Evolutionary conservation across 2,113 vertebrate genomes (phyloP), one percentile per base, ranked within the genome.

Genomic region (Oryzias woworae): DNA sequence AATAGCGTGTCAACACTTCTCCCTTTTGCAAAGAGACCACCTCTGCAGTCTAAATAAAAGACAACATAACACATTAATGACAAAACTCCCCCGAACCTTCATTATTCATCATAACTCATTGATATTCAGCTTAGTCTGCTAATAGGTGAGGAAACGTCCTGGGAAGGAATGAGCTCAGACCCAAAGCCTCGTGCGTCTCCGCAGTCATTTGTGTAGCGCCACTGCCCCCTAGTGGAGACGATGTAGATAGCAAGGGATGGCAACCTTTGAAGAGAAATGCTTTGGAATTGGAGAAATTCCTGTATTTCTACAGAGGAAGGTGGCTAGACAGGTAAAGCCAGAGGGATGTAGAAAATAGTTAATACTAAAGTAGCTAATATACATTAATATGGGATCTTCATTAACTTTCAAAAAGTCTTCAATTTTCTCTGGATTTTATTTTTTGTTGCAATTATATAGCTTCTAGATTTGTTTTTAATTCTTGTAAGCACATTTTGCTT

Each of bases 151-250:
- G 55, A 73, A 83, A 70, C 72, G 73, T 85, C 68, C 66, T 41
- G 47, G 42, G 70, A 66, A 60, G 55, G 66, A 56, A 44, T 61
- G 75, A 78, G 63, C 67, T 54, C 57, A 52, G 41, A 46, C 58
- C 69, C 36, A 36, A 55, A 14, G 23, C 16, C 66, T 28, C 48
- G 51, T 14, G 4, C n/a, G 15, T 16, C 68, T 6, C 3, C 54
- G 41, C 28, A 55, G 54, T 18, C 20, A 59, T 71, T 52, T 42
- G 58, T 80, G 85, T 77, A 15, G 68, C 48, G 53, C 64, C 81
- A 83, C 87, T 88, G 87, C 83, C 87, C 84, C 83, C 89, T 83
- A 54, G 83, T 85, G 89, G 88, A 0, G 1, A 66, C 55, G 0
- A 54, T 51, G 48, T 4, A 5, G 47, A 77, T 53, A 48, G 26